Evolutionary conservation across 2,888 invertebrate genomes (phyloP).

Genomic region (Drosophila kuntzei): DNA sequence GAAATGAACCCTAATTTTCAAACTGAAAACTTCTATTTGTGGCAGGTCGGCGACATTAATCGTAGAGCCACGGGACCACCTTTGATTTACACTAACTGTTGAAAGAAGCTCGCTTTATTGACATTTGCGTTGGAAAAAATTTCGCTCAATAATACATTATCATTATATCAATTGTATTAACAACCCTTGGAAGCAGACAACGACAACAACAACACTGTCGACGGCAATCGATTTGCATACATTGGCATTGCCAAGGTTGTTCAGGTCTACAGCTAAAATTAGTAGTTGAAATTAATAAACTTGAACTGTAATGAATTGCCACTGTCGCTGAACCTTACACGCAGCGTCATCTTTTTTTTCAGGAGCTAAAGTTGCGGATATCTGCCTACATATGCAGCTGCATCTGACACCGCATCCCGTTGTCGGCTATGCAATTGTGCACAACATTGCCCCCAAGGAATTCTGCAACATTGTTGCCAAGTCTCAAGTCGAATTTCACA

Average conservation of each 20-base stretch:
- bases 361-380: slow-evolving; percentile 3
- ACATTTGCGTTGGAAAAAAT: no score
- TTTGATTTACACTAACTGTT: no score
- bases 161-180: no score
- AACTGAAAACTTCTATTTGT: no score
- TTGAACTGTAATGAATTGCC: slow-evolving; percentile 78
- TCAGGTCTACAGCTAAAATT: slow-evolving; percentile 60
- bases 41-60: no score
- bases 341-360: slow-evolving; percentile 27
- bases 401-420: not conserved
- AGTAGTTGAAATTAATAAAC: slow-evolving; percentile 80
- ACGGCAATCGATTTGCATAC: not conserved
- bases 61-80: no score
- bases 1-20: no score
- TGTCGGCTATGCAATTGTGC: slow-evolving; percentile 59
- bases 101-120: no score
- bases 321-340: slow-evolving; percentile 48
- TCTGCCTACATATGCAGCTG: not conserved
- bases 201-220: not conserved
- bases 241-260: no score
- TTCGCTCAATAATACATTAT: no score
- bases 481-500: slow-evolving; percentile 47
- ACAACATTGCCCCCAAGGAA: slow-evolving; percentile 55
- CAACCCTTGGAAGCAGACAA: not conserved
- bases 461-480: slow-evolving; percentile 72